phyloP scores from a whole-genome alignment of 2,113 vertebrate species.

The Macaca mulatta region DNA sequence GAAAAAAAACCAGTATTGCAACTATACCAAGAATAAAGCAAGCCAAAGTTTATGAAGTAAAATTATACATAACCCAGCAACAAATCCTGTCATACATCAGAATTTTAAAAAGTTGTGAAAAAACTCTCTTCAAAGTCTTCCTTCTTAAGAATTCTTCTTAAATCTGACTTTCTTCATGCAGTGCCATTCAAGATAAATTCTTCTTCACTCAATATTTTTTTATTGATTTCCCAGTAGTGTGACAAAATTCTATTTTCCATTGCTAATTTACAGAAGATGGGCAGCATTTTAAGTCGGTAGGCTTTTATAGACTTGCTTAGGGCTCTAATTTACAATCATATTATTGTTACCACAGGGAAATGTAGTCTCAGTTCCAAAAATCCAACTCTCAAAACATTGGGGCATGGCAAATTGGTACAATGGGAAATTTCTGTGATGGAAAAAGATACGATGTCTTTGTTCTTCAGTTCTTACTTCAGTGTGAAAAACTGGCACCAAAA shows the following conservation, averaged over 20 bases:
- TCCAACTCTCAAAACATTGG: not conserved
- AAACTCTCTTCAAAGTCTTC: not conserved
- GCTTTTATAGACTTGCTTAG: not conserved
- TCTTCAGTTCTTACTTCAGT: not conserved
- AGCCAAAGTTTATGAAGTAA: not conserved
- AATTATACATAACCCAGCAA: not conserved
- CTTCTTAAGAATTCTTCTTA: not conserved
- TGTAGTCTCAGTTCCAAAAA: not conserved
- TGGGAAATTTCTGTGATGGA: not conserved
- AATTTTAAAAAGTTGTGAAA: constrained; percentile 1
- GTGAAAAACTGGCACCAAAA: not conserved
- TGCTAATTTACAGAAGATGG: not conserved
- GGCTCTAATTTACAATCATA: constrained; percentile 32
- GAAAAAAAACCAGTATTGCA: not conserved
- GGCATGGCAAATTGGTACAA: not conserved
- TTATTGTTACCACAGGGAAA: not conserved
- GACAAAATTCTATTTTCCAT: constrained; percentile 18
- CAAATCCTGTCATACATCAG: not conserved
- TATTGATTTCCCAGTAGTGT: not conserved
- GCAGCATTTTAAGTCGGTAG: not conserved
- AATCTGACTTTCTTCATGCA: not conserved
- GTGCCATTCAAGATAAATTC: not conserved
- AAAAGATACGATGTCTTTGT: not conserved
- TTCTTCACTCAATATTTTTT: not conserved
- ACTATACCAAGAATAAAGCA: not conserved